These are phyloP conservation scores for Saimiri boliviensis DNA, from an alignment of 2,113 vertebrate genomes.

Conservation along the genomic window DNA sequence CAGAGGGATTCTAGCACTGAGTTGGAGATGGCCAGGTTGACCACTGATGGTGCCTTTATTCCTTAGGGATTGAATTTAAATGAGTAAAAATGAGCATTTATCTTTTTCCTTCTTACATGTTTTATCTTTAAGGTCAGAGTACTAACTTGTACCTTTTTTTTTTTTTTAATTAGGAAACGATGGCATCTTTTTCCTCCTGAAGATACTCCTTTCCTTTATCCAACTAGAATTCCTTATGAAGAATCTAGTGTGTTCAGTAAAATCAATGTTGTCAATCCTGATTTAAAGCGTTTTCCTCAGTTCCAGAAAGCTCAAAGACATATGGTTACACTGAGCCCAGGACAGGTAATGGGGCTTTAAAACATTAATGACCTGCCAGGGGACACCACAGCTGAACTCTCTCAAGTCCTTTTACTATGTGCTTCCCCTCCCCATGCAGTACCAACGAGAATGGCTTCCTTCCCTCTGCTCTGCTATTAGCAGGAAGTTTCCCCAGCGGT, in stretches of 20 bases:
- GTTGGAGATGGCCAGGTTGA: not conserved
- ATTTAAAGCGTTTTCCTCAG: conserved; percentile 86
- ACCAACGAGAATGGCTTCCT: not conserved
- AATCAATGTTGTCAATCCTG: conserved; percentile 91
- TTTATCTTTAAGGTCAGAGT: conserved; percentile 54
- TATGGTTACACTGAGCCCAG: conserved; percentile 90
- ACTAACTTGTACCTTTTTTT: conserved; percentile 69
- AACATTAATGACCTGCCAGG: not conserved
- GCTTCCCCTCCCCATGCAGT: not conserved
- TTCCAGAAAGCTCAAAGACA: conserved; percentile 86
- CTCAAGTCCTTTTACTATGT: not conserved
- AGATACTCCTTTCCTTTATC: conserved; percentile 91
- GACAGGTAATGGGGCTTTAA: conserved; percentile 88
- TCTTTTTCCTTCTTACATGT: not conserved
- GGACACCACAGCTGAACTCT: not conserved
- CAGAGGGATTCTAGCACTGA: not conserved
- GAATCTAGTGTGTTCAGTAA: conserved; percentile 98
- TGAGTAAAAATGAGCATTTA: not conserved
- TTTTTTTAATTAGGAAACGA: conserved; percentile 88
- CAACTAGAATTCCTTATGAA: conserved; percentile 97
- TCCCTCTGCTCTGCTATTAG: not conserved
- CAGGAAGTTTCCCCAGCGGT: not conserved
- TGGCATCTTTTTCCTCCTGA: conserved; percentile 98
- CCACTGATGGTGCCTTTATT: not conserved
- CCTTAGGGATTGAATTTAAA: not conserved